Conservation (phyloP, 2,113 vertebrate genomes). For the Stercorarius parasiticus region DNA sequence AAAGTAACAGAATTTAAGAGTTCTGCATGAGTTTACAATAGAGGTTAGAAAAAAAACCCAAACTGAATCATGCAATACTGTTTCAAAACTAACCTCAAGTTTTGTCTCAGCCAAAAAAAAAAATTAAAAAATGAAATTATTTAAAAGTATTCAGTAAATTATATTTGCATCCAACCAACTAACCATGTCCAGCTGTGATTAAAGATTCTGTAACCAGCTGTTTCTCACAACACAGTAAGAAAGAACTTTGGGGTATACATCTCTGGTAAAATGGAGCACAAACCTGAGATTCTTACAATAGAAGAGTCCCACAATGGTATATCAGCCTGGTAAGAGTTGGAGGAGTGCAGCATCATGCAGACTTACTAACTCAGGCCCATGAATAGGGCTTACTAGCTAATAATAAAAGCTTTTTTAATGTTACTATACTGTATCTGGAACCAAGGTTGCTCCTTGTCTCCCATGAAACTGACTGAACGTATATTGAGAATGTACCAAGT, state of each 20-base stretch:
- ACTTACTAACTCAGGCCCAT: not conserved
- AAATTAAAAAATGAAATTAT: not conserved
- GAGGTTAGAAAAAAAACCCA: not conserved
- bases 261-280: not conserved
- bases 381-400: not conserved
- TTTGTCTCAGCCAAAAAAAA: not conserved
- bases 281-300: not conserved
- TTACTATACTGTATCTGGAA: not conserved
- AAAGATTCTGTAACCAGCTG: not conserved
- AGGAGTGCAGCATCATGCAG: not conserved
- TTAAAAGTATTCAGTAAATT: not conserved
- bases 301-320: not conserved
- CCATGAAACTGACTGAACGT: not conserved
- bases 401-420: not conserved
- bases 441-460: not conserved
- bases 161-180: not conserved
- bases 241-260: not conserved
- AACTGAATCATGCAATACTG: not conserved
- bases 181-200: not conserved
- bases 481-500: not conserved
- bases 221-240: not conserved
- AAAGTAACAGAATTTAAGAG: not conserved
- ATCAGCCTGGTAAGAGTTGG: not conserved
- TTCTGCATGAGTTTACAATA: not conserved
- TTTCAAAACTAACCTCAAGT: not conserved